A percentile compares a stretch with the other conserved stretches of the same genome.
phyloP scores from a whole-genome alignment of 2,797 vertebrate species.

The Gadopsis marmoratus region DNA sequence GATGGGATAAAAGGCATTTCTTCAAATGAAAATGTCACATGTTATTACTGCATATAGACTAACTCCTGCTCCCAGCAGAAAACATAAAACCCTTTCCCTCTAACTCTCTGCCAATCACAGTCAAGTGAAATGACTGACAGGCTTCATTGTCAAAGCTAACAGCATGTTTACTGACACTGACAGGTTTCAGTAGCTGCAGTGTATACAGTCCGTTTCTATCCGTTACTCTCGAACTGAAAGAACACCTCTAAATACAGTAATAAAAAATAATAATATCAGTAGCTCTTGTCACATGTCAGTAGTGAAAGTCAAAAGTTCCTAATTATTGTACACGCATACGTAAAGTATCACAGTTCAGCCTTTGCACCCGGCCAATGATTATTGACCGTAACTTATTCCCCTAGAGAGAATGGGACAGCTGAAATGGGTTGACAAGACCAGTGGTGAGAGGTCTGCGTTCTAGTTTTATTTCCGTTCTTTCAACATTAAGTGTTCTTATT shows the following conservation, averaged over 20 bases:
- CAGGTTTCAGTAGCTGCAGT: not conserved
- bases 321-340: not conserved
- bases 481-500: constrained; percentile 22
- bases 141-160: not conserved
- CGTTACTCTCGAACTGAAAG: not conserved
- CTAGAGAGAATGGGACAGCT: not conserved
- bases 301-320: not conserved
- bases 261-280: not conserved
- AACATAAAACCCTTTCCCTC: not conserved
- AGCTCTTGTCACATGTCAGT: not conserved
- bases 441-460: not conserved
- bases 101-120: constrained; percentile 10
- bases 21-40: not conserved
- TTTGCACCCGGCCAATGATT: not conserved
- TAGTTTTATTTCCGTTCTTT: constrained; percentile 8
- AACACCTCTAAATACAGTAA: constrained; percentile 14
- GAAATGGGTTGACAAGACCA: not conserved
- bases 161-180: constrained; percentile 1
- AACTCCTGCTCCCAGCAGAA: not conserved
- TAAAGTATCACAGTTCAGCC: not conserved
- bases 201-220: constrained; percentile 9
- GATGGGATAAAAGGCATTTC: not conserved
- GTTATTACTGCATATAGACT: not conserved
- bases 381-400: not conserved
- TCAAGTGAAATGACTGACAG: constrained; percentile 7